Evolutionary conservation across 2,888 invertebrate genomes (phyloP).

Genomic region (Neria commutata): DNA sequence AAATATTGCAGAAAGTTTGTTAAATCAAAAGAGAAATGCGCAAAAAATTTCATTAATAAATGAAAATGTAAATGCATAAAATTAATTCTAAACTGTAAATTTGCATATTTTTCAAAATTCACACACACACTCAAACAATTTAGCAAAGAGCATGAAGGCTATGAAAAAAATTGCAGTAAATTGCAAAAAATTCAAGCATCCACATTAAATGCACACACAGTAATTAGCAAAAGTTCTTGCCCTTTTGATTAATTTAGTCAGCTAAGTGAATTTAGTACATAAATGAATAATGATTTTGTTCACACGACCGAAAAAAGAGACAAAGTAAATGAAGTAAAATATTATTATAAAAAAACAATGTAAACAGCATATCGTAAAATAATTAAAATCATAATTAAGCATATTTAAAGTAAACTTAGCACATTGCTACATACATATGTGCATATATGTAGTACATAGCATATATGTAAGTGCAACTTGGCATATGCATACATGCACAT

Average conservation of each 20-base stretch:
- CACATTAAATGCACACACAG: no score
- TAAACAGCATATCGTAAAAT: slow-evolving; percentile 25
- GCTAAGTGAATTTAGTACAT: no score
- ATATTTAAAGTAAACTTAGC: no score
- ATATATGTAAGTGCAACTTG: slow-evolving; percentile 26
- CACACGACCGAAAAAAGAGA: slow-evolving; percentile 30
- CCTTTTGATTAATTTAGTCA: no score
- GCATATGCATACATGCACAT: slow-evolving; percentile 35
- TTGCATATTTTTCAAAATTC: slow-evolving; percentile 43
- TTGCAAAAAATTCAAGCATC: slow-evolving; percentile 14
- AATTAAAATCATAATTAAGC: slow-evolving; percentile 31
- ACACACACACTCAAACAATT: slow-evolving; percentile 43
- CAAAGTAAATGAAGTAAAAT: slow-evolving; percentile 48
- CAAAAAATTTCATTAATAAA: slow-evolving; percentile 15
- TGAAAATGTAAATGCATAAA: slow-evolving; percentile 19
- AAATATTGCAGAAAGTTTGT: no score
- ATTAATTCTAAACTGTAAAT: neutral
- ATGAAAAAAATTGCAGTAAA: neutral
- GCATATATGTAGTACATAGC: no score
- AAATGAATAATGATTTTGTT: slow-evolving; percentile 30
- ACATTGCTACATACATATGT: no score
- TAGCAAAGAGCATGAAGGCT: slow-evolving; percentile 5
- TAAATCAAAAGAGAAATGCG: slow-evolving; percentile 8
- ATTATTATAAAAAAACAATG: slow-evolving; percentile 38
- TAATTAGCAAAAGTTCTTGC: no score